Evolutionary conservation across 1,140 invertebrate genomes (phyloP).

Genomic region (Palaemon carinicauda): DNA sequence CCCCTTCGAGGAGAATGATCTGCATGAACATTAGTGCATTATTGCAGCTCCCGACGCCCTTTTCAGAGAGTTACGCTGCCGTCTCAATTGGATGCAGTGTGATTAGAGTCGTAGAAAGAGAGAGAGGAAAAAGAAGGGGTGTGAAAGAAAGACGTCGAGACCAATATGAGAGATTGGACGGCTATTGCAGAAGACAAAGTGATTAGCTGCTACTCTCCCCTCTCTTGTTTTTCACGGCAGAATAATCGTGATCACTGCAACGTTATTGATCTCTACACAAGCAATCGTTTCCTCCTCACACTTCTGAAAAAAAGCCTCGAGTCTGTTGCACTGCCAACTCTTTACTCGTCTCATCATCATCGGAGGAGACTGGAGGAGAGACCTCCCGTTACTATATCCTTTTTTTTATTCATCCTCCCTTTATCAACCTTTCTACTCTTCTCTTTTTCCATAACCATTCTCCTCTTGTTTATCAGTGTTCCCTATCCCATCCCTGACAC

Average conservation of each 20-base stretch:
- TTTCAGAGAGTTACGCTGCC: too few species aligned
- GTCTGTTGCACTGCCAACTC: not conserved
- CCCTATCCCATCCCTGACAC: not conserved
- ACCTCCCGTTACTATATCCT: too few species aligned
- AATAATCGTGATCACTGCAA: slow-evolving; percentile 9
- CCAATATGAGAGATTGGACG: slow-evolving; percentile 30
- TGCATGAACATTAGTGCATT: not conserved
- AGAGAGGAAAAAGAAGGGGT: not conserved
- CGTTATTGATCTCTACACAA: slow-evolving; percentile 6
- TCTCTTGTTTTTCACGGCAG: not conserved
- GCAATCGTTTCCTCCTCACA: slow-evolving; percentile 5
- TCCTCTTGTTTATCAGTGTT: too few species aligned
- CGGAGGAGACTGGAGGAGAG: too few species aligned
- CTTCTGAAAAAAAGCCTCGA: not conserved
- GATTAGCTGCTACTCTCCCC: slow-evolving; percentile 16
- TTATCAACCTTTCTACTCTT: too few species aligned
- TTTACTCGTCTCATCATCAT: too few species aligned
- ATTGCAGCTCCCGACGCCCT: not conserved
- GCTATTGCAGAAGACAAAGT: slow-evolving; percentile 28
- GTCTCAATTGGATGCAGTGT: not conserved
- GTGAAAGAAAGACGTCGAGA: not conserved
- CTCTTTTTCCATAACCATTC: too few species aligned
- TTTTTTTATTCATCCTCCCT: too few species aligned
- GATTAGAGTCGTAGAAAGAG: not conserved
- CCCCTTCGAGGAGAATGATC: not conserved